Conservation (phyloP, 2,888 invertebrate genomes). For the Spilarctia lutea region DNA sequence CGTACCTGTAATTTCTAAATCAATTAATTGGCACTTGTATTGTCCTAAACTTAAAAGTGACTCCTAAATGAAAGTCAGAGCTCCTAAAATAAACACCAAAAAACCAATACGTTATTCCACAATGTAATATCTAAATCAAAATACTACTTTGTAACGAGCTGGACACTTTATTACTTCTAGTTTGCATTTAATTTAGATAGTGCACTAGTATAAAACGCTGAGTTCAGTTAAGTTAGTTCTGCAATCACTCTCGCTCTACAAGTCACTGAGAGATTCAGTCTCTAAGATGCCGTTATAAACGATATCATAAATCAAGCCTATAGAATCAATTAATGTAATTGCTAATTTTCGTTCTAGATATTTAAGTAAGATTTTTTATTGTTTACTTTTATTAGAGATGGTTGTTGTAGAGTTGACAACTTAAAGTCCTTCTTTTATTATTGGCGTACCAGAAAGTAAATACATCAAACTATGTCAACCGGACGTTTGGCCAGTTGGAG, state of each 20-base stretch:
- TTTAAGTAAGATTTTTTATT: neutral
- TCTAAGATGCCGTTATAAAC: neutral
- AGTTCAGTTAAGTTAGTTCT: neutral
- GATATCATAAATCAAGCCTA: neutral
- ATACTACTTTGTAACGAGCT: neutral
- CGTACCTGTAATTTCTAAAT: too few species aligned
- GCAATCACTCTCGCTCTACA: neutral
- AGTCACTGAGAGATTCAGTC: neutral
- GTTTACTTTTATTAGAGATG: too few species aligned
- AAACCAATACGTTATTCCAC: neutral
- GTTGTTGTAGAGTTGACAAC: too few species aligned
- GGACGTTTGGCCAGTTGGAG: too few species aligned
- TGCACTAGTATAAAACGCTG: neutral
- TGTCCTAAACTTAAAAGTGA: too few species aligned
- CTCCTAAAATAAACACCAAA: neutral
- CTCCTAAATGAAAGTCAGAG: too few species aligned
- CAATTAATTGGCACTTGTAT: too few species aligned
- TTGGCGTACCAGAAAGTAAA: too few species aligned
- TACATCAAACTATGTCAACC: too few species aligned
- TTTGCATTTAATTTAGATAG: conserved; percentile 8
- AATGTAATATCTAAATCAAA: neutral
- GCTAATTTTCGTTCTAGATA: neutral
- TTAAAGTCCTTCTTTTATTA: too few species aligned
- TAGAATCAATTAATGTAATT: neutral
- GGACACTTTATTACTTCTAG: neutral